Base-by-base conservation (phyloP, 2,113 vertebrate species). In the Mormyrus iriodes region DNA sequence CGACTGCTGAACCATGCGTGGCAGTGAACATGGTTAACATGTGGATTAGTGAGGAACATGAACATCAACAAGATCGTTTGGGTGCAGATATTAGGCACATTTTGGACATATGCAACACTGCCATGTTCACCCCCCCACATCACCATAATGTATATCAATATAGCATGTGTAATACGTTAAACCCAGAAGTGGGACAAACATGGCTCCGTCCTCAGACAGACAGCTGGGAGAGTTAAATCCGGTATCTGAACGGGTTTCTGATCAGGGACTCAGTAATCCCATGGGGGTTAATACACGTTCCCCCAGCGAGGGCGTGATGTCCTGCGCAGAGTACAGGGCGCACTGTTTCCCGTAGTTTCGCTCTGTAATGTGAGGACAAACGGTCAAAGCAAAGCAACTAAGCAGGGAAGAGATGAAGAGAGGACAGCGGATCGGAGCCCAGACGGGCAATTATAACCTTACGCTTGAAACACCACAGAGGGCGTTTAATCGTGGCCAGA, bases 1-100 rank as follows among this genome's bases (percentile, higher is more conserved):
- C 17, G 1, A 58, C 19, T 3, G 53, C 8, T 65, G 24, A 65
- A 0, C 7, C 61, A 73, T 44, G 65, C 42, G 27, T 83, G 65
- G 10, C 31, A 88, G 49, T 27, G 49, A 73, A 51, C 53, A 52
- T 55, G 0, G 46, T 65, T 61, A 51, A 27, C 42, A 19, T 8
- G 44, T 39, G 46, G 31, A 39, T 90, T 90, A 91, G 89, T 86
- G 79, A 42, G 73, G 21, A 88, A 90, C 51, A 76, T 7, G 55
- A 27, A 44, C 44, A 69, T 76, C 21, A 42, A 21, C 90, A 91
- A 93, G 91, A 91, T 91, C 93, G 79, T 90, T 85, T 24, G 39
- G 90, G 87, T 90, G 91, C 55, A 91, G 89, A 65, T 90, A 83
- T 89, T 90, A 84, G 65, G 89, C 87, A 31, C 61, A 12, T n/a